phyloP scores from a whole-genome alignment of 2,888 invertebrate genomes.

The Spilarctia lutea region DNA sequence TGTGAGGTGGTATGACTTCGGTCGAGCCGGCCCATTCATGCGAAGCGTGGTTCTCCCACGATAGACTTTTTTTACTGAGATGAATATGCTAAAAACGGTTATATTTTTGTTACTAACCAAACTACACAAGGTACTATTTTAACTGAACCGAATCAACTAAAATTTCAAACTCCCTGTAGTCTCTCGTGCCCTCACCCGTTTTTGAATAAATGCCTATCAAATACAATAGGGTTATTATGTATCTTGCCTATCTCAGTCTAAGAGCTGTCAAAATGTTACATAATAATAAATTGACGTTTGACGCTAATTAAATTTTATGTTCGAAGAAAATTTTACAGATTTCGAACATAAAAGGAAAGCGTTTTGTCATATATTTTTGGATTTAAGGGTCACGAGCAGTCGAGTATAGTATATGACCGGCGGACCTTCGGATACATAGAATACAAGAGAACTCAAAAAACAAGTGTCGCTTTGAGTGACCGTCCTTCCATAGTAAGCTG shows the following conservation, averaged over 20 bases:
- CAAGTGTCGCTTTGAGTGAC: too few relatives aligned
- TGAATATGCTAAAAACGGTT: too few relatives aligned
- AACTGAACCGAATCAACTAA: not conserved
- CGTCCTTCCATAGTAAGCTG: too few relatives aligned
- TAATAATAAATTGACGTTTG: not conserved
- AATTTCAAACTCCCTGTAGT: not conserved
- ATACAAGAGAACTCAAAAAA: too few relatives aligned
- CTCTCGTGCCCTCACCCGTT: not conserved
- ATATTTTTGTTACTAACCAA: too few relatives aligned
- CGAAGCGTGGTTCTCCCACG: too few relatives aligned
- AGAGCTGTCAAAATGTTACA: not conserved
- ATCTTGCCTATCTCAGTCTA: not conserved
- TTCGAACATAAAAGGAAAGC: not conserved
- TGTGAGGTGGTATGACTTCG: too few relatives aligned
- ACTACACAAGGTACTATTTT: not conserved
- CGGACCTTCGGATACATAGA: too few relatives aligned
- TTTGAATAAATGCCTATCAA: slow-evolving; percentile 1
- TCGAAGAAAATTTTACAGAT: not conserved
- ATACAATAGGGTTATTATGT: not conserved
- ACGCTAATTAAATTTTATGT: not conserved
- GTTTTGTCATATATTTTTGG: not conserved
- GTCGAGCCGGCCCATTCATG: too few relatives aligned
- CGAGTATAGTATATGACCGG: too few relatives aligned
- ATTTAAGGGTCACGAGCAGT: too few relatives aligned
- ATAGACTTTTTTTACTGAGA: too few relatives aligned